Evolutionary conservation across 2,888 invertebrate genomes (phyloP), one percentile per base, ranked within the genome.

Genomic region (Syrista parreyssii): DNA sequence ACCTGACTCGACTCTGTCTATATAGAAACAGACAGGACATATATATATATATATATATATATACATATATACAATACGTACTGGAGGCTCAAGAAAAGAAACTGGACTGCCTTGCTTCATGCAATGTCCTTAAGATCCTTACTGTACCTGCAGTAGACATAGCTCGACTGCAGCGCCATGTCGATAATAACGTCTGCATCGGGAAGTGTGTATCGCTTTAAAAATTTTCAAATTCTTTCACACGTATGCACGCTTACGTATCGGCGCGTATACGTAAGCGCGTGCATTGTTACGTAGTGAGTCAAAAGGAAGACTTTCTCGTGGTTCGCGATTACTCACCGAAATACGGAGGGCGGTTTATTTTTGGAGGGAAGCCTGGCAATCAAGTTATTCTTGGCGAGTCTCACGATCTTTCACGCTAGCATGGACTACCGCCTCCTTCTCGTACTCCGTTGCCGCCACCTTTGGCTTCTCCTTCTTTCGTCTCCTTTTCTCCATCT

Each of bases 301-400:
- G 55, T 55, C 55, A 23, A 23, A 55, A 9, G 55, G 23, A 55
- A 55, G 55, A 23, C 55, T 55, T 55, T 55, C 55, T 55, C 55
- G 23, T 55, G 55, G 55, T 55, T 55, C 23, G 23, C 55, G 23
- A 55, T 55, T 55, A 55, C 23, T 55, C 55, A 55, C 55, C 55
- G 55, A 55, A 55, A 55, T 23, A 55, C 55, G 23, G 23, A 55
- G 55, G 55, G 55, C 55, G 55, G 9, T 55, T 55, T 55, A 74
- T 74, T 74, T 74, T 15, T 32, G 74, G 74, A 55, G 55, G 55
- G 30, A n/a, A 31, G 35, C n/a, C 35, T 76, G n/a, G 75, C 71
- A 75, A 72, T 79, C 78, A 77, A 79, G 68, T 80, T 84, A 84
- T 81, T 83, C 83, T 83, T 79, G 82, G 82, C 78, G 30, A 77